phyloP scores from a whole-genome alignment of 2,888 invertebrate species.

The Ptychoptera albimana region DNA sequence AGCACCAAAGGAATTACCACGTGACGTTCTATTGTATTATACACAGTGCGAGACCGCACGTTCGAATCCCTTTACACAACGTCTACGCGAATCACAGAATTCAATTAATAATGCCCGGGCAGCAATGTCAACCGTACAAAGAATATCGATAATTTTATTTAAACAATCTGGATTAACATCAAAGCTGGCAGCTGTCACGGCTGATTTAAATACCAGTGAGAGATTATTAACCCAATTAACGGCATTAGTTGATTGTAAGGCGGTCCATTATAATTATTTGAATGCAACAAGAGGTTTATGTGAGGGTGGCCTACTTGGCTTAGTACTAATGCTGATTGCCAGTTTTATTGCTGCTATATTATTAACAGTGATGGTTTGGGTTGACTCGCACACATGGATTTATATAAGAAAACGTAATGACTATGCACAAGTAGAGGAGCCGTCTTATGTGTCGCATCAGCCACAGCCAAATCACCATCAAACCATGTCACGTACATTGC shows the following conservation, averaged over 20 bases:
- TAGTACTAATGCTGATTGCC: constrained; percentile 74
- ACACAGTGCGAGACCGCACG: constrained; percentile 68
- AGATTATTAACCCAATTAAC: constrained; percentile 48
- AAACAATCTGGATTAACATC: constrained; percentile 45
- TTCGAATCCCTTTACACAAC: constrained; percentile 66
- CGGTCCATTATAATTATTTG: constrained; percentile 68
- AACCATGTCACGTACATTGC: constrained; percentile 34
- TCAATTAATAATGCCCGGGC: constrained; percentile 38
- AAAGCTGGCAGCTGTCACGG: constrained; percentile 57
- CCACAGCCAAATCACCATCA: constrained; percentile 33
- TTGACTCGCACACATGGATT: constrained; percentile 94
- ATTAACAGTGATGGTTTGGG: constrained; percentile 82
- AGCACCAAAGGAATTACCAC: constrained; percentile 38
- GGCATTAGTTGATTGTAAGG: constrained; percentile 67
- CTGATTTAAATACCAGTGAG: constrained; percentile 64
- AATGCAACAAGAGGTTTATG: constrained; percentile 67
- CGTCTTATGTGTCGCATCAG: constrained; percentile 36
- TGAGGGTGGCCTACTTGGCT: constrained; percentile 63
- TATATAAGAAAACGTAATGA: constrained; percentile 75
- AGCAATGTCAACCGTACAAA: constrained; percentile 30
- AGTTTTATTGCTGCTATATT: constrained; percentile 76
- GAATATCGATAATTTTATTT: constrained; percentile 28
- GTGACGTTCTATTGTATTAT: constrained; percentile 56
- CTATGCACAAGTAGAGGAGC: constrained; percentile 71
- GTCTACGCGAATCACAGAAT: constrained; percentile 60